Evolutionary conservation across 1,140 invertebrate genomes (phyloP).

Genomic region (Drosophila micromelanica): DNA sequence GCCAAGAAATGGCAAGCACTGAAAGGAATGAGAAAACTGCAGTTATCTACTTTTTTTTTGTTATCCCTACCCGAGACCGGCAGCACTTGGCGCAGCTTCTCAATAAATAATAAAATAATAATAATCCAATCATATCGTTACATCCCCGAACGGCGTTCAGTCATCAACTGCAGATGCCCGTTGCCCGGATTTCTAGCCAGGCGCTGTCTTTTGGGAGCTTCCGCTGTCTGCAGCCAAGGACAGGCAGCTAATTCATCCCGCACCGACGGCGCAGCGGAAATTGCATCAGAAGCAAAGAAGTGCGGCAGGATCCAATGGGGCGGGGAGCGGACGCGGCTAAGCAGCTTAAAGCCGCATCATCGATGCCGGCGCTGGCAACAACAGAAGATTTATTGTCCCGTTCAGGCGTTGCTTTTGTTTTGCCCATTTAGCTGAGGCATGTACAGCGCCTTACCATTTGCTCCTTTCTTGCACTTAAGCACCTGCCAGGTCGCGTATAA

Average conservation of each 20-base stretch:
- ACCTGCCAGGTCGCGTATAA: slow-evolving; percentile 22
- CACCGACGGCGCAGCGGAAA: slow-evolving; percentile 65
- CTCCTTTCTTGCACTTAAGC: slow-evolving; percentile 22
- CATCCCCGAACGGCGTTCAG: slow-evolving; percentile 64
- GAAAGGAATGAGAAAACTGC: slow-evolving; percentile 14
- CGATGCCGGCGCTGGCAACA: slow-evolving; percentile 56
- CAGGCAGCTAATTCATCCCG: slow-evolving; percentile 51
- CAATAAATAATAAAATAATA: slow-evolving; percentile 81
- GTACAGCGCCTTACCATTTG: slow-evolving; percentile 11
- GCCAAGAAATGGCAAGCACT: slow-evolving; percentile 19
- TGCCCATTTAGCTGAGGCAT: slow-evolving; percentile 36
- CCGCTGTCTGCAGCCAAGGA: slow-evolving; percentile 36
- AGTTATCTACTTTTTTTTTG: not conserved
- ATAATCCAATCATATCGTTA: slow-evolving; percentile 82
- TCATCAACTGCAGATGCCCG: slow-evolving; percentile 52
- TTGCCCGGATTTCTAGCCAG: slow-evolving; percentile 1
- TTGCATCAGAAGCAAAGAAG: slow-evolving; percentile 58
- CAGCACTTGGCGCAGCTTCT: slow-evolving; percentile 54
- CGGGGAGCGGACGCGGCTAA: slow-evolving; percentile 42
- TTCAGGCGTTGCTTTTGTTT: slow-evolving; percentile 47
- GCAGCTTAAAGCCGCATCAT: slow-evolving; percentile 77
- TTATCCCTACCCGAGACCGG: not conserved
- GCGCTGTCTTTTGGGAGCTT: slow-evolving; percentile 47
- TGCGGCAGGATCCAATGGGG: not conserved
- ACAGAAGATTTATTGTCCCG: slow-evolving; percentile 67